Percentiles rank a stretch among this genome's conserved stretches.
Evolutionary conservation across 2,113 vertebrate genomes (phyloP).

Genomic region (Oriolus oriolus): DNA sequence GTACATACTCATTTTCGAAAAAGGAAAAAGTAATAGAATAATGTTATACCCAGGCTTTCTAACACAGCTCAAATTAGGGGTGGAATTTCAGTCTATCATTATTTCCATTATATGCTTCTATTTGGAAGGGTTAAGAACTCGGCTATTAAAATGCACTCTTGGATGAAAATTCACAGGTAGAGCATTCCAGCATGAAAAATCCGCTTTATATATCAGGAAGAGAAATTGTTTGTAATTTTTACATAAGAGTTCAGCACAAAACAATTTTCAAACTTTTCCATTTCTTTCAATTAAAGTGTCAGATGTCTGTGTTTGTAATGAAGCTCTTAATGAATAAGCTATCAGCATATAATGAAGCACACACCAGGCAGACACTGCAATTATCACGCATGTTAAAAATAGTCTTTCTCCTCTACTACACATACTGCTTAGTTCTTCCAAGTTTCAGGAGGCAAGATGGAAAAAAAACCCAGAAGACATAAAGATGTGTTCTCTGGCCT

Average conservation of each 20-base stretch:
- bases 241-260: not conserved
- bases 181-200: not conserved
- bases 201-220: not conserved
- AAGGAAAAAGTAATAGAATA: conserved; percentile 9
- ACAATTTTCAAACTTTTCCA: not conserved
- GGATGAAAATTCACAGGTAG: conserved; percentile 4
- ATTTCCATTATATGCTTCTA: not conserved
- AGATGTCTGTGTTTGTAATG: not conserved
- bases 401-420: not conserved
- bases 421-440: not conserved
- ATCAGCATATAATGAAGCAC: not conserved
- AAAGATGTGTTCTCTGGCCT: not conserved
- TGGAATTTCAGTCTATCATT: conserved; percentile 20
- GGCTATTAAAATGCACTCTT: not conserved
- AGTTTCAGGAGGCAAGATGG: not conserved
- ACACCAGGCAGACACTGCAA: not conserved
- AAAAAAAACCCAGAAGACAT: not conserved
- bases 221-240: not conserved
- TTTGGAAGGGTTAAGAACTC: not conserved
- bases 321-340: not conserved
- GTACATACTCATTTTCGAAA: not conserved
- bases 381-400: not conserved
- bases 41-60: not conserved
- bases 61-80: not conserved
- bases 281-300: not conserved